A percentile compares a stretch with the other conserved stretches of the same genome.
phyloP scores from a whole-genome alignment of 2,797 vertebrate genomes.

The Lithobates pipiens region DNA sequence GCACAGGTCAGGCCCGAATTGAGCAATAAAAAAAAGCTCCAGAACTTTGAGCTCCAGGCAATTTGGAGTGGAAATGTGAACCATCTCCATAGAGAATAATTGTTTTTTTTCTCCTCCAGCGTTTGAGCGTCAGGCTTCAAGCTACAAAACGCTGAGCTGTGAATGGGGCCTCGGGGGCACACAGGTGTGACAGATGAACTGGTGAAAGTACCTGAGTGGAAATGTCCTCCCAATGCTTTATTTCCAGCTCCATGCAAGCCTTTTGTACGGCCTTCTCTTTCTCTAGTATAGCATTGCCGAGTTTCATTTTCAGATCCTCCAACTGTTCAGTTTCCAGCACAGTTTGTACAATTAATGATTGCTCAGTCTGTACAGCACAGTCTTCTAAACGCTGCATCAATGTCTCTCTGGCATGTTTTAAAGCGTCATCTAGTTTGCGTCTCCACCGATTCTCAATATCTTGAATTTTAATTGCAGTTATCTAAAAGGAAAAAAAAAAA shows the following conservation, averaged over 20 bases:
- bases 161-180: no score
- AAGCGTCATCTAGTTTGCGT: constrained; percentile 74
- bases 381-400: constrained; percentile 69
- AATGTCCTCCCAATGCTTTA: constrained; percentile 80
- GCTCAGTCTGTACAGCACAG: constrained; percentile 79
- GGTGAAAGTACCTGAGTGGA: constrained; percentile 71
- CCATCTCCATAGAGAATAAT: no score
- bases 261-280: constrained; percentile 74
- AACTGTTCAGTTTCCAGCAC: constrained; percentile 73
- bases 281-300: constrained; percentile 75
- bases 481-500: constrained; percentile 67
- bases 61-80: no score
- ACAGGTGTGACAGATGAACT: no score
- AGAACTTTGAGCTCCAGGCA: no score
- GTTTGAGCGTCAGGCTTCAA: no score
- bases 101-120: no score
- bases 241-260: constrained; percentile 77
- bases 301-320: constrained; percentile 73
- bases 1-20: no score
- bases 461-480: constrained; percentile 68
- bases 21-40: no score
- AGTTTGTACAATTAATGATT: constrained; percentile 40
- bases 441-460: constrained; percentile 83
- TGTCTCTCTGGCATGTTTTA: constrained; percentile 69
- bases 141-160: no score